These are phyloP conservation scores for Bovichtus diacanthus DNA, from an alignment of 2,797 vertebrate species.

Conservation along the genomic window DNA sequence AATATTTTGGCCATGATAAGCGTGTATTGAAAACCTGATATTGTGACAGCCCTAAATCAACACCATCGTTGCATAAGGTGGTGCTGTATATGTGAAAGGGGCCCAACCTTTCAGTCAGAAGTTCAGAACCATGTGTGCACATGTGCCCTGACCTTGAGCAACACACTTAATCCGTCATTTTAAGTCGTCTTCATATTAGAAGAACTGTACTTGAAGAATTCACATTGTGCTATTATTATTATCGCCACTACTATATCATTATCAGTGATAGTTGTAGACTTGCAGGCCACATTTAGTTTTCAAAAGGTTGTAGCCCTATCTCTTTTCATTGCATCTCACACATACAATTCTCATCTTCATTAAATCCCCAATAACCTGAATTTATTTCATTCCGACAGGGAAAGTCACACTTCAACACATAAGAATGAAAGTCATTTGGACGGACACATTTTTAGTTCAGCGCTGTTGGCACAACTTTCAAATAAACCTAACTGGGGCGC, in stretches of 20 bases:
- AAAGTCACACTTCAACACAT: conserved; percentile 44
- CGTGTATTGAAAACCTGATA: too few species aligned
- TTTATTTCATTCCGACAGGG: conserved; percentile 18
- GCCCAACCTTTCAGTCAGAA: background rate
- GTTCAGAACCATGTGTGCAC: background rate
- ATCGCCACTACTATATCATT: background rate
- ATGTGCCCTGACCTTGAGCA: too few species aligned
- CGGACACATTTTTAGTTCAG: conserved; percentile 34
- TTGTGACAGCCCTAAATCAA: too few species aligned
- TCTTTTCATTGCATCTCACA: conserved; percentile 36
- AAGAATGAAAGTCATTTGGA: conserved; percentile 42
- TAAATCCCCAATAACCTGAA: conserved; percentile 25
- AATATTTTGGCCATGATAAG: too few species aligned
- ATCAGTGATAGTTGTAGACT: background rate
- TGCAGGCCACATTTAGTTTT: background rate
- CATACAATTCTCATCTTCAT: conserved; percentile 10
- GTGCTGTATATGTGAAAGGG: background rate
- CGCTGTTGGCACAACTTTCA: conserved; percentile 42
- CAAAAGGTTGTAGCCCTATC: conserved; percentile 14
- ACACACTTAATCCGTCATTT: background rate
- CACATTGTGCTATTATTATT: background rate
- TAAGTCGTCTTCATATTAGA: background rate
- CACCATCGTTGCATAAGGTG: too few species aligned
- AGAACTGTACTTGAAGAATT: background rate
- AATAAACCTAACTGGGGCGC: conserved; percentile 45